Base-by-base conservation (phyloP, 2,113 vertebrate species). In the Herpailurus yagouaroundi region DNA sequence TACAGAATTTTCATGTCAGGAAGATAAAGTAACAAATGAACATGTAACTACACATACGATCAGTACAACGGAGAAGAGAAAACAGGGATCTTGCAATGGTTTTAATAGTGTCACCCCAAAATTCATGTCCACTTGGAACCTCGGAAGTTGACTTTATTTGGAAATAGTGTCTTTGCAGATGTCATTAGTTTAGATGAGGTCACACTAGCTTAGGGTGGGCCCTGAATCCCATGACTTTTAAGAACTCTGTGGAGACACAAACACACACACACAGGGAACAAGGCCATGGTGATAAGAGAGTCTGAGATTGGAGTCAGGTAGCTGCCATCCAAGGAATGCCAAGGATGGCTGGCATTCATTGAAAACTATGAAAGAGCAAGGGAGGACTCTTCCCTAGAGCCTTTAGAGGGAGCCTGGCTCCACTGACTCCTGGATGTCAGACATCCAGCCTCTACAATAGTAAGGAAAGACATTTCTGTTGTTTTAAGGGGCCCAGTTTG, bases 21-120 rank as follows among this genome's bases (percentile, higher is more conserved):
- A 92, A 38, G 50, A 82, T 48, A 91, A 96, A 31, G 23, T 60
- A 95, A 96, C 16, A 88, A 84, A 50, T 84, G 33, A 63, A 81
- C 45, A 36, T 36, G 7, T 31, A 89, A 57, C 15, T 81, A 77
- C 16, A n/a, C 84, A 55, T 74, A 80, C 0, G 12, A 19, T 52
- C 64, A 69, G 33, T 60, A 60, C 14, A 94, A 25, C 48, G 16
- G 68, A 63, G 50, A 18, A 73, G 16, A 96, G 29, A 55, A 74
- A 45, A 69, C 0, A n/a, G 31, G 15, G 18, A 5, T 8, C 10
- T 64, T 16, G 3, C 7, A 4, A 27, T 23, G 4, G n/a, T 41
- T 50, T 68, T 48, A 88, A 64, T 3, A 60, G 4, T 27, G 8
- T 50, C 38, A 38, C 31, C 38, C 25, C 13, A 48, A 45, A 91